Percentiles rank a stretch among this genome's conserved stretches.
Evolutionary conservation across 2,888 invertebrate species (phyloP).

Genomic region (Phyto melanocephala): DNA sequence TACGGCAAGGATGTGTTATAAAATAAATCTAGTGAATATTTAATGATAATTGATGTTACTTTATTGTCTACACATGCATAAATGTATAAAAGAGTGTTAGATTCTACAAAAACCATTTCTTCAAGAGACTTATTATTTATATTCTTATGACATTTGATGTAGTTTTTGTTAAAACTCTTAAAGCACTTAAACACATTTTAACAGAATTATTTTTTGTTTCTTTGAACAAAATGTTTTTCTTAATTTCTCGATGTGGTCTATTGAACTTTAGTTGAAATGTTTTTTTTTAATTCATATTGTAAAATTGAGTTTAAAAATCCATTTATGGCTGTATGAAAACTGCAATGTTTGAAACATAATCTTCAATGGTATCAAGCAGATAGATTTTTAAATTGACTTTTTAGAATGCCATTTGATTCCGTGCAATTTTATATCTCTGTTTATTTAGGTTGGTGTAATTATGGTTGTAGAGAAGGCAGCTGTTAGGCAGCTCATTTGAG

Average conservation of each 20-base stretch:
- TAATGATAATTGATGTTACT: constrained; percentile 35
- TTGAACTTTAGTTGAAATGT: neutral
- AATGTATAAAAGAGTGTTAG: neutral
- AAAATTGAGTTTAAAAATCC: no score
- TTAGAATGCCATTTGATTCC: no score
- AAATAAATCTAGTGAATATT: constrained; percentile 41
- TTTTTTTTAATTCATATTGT: neutral
- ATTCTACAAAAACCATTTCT: neutral
- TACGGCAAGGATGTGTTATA: neutral
- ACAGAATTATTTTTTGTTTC: no score
- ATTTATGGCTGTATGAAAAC: no score
- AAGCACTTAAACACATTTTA: neutral
- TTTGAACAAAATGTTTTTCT: no score
- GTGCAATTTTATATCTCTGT: no score
- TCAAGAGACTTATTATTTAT: neutral
- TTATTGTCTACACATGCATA: neutral
- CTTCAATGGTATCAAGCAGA: no score
- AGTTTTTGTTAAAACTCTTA: neutral
- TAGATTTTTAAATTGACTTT: no score
- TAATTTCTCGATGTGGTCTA: neutral
- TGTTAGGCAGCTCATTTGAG: no score
- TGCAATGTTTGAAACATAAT: no score
- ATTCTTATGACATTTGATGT: neutral
- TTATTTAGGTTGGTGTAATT: no score
- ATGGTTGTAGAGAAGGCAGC: no score